These are phyloP conservation scores for Zaprionus inermis DNA, from an alignment of 1,140 invertebrate species.

Conservation along the genomic window DNA sequence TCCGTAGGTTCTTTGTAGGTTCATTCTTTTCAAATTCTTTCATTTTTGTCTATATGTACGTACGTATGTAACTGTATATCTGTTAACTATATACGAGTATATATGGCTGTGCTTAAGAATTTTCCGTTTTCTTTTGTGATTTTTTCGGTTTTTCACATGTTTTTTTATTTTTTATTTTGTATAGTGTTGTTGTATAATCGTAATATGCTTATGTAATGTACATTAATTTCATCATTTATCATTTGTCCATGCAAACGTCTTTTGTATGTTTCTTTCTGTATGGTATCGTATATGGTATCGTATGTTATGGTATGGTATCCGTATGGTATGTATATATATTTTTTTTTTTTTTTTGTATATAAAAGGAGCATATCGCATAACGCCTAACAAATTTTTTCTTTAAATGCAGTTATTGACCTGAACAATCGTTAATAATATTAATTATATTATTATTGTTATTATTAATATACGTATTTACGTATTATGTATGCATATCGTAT, in stretches of 20 bases:
- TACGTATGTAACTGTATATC: slow-evolving; percentile 31
- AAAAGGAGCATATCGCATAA: slow-evolving; percentile 58
- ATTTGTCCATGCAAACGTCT: slow-evolving; percentile 56
- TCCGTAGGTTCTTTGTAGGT: slow-evolving; percentile 5
- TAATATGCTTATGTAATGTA: slow-evolving; percentile 52
- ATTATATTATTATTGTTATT: slow-evolving; percentile 33
- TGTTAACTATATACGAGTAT: slow-evolving; percentile 29
- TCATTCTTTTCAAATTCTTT: slow-evolving; percentile 34
- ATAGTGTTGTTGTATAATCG: slow-evolving; percentile 24
- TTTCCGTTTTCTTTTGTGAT: slow-evolving; percentile 3
- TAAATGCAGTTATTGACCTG: slow-evolving; percentile 82
- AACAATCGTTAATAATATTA: slow-evolving; percentile 61
- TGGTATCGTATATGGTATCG: slow-evolving; percentile 36
- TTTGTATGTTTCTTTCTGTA: slow-evolving; percentile 29
- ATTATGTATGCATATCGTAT: slow-evolving; percentile 41
- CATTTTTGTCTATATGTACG: slow-evolving; percentile 31
- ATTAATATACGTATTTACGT: slow-evolving; percentile 24
- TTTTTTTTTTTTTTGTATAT: slow-evolving; percentile 51
- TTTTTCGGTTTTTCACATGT: slow-evolving; percentile 1
- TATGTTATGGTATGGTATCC: slow-evolving; percentile 44
- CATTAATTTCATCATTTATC: slow-evolving; percentile 32
- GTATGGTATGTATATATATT: slow-evolving; percentile 50
- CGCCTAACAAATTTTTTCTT: slow-evolving; percentile 68
- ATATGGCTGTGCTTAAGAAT: slow-evolving; percentile 34
- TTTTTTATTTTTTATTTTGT: slow-evolving; percentile 4